A percentile compares a stretch with the other conserved stretches of the same genome.
Evolutionary conservation across 2,888 invertebrate species (phyloP).

Genomic region (Orchestes rusci): DNA sequence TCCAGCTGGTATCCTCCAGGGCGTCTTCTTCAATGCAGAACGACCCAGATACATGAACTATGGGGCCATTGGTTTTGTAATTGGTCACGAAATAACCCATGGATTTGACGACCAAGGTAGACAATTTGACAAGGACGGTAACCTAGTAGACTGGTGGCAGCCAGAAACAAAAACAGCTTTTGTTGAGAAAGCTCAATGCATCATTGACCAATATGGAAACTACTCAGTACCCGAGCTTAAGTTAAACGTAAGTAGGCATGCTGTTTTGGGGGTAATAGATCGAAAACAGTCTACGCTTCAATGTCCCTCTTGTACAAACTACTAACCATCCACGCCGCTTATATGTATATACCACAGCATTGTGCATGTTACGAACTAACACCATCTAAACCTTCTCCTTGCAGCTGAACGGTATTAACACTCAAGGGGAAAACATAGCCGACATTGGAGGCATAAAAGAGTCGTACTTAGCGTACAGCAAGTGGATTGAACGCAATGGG

Average conservation of each 20-base stretch:
- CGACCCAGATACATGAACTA: conserved; percentile 90
- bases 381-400: conserved; percentile 31
- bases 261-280: not conserved
- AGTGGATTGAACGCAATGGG: conserved; percentile 38
- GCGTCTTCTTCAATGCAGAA: conserved; percentile 81
- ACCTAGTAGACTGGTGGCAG: conserved; percentile 91
- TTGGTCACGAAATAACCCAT: conserved; percentile 89
- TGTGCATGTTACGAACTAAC: conserved; percentile 27
- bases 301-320: too few species aligned
- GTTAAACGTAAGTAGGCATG: conserved; percentile 57
- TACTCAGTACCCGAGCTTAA: conserved; percentile 73
- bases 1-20: conserved; percentile 89
- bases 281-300: too few species aligned
- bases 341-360: conserved; percentile 10
- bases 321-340: conserved; percentile 1
- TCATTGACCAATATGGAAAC: conserved; percentile 90
- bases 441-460: conserved; percentile 92
- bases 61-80: conserved; percentile 85
- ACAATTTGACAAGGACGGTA: conserved; percentile 87
- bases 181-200: conserved; percentile 78
- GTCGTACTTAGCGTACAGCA: conserved; percentile 52
- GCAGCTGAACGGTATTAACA: conserved; percentile 83
- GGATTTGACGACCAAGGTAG: conserved; percentile 87
- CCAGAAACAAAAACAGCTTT: conserved; percentile 75
- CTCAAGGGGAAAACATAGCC: conserved; percentile 91